Conservation (phyloP, 1,140 invertebrate species). For the Eriocheir sinensis region DNA sequence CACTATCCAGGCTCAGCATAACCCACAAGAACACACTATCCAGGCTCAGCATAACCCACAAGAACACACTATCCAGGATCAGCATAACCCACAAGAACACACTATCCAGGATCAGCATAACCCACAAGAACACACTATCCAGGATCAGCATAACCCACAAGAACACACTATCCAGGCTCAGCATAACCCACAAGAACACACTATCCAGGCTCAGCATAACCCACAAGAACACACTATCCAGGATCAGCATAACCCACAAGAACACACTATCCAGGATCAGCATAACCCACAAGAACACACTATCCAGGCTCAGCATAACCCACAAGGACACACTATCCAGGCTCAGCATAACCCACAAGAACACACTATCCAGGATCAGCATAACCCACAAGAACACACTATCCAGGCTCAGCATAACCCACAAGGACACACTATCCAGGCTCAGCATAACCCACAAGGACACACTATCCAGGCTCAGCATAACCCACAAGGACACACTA, state of each 20-base stretch:
- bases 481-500: neutral
- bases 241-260: no score
- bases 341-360: neutral
- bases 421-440: neutral
- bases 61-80: neutral
- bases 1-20: slow-evolving; percentile 12
- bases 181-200: neutral
- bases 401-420: no score
- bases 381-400: no score
- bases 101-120: slow-evolving; percentile 16
- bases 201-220: slow-evolving; percentile 5
- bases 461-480: neutral
- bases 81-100: neutral
- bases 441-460: neutral
- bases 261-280: no score
- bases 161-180: neutral
- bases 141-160: neutral
- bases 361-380: neutral
- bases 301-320: neutral
- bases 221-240: neutral
- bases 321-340: neutral
- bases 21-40: neutral
- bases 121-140: neutral
- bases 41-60: neutral
- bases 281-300: neutral